These are phyloP conservation scores for Molossus molossus DNA, from an alignment of 2,797 vertebrate genomes.

Conservation along the genomic window DNA sequence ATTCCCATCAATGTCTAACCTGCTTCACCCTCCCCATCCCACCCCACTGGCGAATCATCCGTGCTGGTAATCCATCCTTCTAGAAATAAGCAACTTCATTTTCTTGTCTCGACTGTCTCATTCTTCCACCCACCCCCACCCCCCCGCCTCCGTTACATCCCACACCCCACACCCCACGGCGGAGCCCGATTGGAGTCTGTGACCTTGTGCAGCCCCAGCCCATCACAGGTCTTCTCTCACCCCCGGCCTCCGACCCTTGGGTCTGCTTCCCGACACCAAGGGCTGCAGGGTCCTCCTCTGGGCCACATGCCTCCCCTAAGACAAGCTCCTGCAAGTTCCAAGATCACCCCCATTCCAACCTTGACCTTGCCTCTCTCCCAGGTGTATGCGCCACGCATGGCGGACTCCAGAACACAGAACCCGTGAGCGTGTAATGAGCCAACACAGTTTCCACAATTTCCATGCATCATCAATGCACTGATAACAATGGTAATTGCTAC, in stretches of 20 bases:
- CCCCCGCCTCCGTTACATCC: rapidly evolving
- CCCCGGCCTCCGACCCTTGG: background rate
- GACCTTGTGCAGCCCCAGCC: rapidly evolving
- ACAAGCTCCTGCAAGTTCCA: background rate
- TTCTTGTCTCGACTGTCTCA: background rate
- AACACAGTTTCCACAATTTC: background rate
- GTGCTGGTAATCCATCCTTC: background rate
- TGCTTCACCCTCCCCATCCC: background rate
- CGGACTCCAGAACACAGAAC: background rate
- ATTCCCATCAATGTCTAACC: background rate
- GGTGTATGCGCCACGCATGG: rapidly evolving
- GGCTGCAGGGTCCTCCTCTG: background rate
- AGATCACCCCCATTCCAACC: background rate
- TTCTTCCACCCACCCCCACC: background rate
- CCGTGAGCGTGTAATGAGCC: rapidly evolving
- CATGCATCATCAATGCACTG: background rate
- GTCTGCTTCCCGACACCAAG: background rate
- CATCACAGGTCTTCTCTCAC: background rate
- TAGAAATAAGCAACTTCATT: background rate
- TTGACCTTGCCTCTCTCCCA: background rate
- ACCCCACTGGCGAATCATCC: background rate
- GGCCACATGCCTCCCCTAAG: background rate
- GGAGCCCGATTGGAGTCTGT: background rate
- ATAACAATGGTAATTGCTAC: background rate
- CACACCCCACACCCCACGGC: rapidly evolving